phyloP scores from a whole-genome alignment of 2,888 invertebrate genomes.

The Antheraea yamamai region DNA sequence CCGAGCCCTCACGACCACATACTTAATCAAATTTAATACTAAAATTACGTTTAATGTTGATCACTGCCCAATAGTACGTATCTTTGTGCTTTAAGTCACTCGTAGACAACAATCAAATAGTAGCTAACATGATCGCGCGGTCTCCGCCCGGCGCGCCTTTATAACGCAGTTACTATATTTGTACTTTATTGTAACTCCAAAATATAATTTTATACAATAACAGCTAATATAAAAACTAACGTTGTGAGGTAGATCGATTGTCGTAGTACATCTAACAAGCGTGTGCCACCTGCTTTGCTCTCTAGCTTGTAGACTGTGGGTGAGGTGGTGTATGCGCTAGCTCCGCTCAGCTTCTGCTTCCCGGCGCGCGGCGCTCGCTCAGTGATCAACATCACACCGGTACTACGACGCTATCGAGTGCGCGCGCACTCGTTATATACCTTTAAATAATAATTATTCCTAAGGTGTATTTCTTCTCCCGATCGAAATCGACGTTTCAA shows the following conservation, averaged over 20 bases:
- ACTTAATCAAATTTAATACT: slow-evolving; percentile 79
- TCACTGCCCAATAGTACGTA: slow-evolving; percentile 82
- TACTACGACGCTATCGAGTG: slow-evolving; percentile 74
- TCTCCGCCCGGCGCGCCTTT: slow-evolving; percentile 62
- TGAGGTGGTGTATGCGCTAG: slow-evolving; percentile 29
- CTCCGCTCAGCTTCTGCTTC: slow-evolving; percentile 28
- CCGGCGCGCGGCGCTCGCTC: slow-evolving; percentile 44
- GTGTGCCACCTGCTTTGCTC: slow-evolving; percentile 3
- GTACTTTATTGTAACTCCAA: slow-evolving; percentile 77
- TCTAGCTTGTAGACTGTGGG: slow-evolving; percentile 50
- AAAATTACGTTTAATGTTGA: slow-evolving; percentile 81
- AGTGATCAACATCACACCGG: slow-evolving; percentile 79
- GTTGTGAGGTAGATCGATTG: slow-evolving; percentile 77
- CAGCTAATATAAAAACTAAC: slow-evolving; percentile 77
- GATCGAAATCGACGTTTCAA: slow-evolving; percentile 80
- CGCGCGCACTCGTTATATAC: slow-evolving; percentile 63
- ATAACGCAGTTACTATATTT: slow-evolving; percentile 60
- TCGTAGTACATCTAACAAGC: slow-evolving; percentile 12
- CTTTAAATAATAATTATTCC: slow-evolving; percentile 76
- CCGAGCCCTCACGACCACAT: slow-evolving; percentile 67
- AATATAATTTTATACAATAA: slow-evolving; percentile 78
- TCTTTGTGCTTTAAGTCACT: slow-evolving; percentile 79
- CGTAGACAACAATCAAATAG: slow-evolving; percentile 76
- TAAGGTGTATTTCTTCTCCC: slow-evolving; percentile 82
- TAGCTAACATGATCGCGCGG: slow-evolving; percentile 64